Base-by-base conservation (phyloP, 2,113 vertebrate species). In the Semnornis frantzii region DNA sequence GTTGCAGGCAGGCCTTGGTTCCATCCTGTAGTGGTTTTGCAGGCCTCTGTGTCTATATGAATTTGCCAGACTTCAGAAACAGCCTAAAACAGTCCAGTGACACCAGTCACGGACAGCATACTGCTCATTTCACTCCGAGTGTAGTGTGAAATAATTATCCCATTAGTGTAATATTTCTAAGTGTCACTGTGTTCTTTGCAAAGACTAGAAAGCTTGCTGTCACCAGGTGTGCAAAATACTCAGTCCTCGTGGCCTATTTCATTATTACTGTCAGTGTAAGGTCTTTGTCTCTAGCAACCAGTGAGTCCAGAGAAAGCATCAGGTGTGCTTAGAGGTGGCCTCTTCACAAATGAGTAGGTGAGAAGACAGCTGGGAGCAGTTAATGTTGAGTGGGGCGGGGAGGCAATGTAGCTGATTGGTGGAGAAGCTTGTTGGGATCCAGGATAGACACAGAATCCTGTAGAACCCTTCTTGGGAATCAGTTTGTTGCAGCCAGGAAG, bases 81-180 rank as follows among this genome's bases (percentile, higher is more conserved):
- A 31, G 55, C 27, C 46, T 82, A 50, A 60, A 82, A 14, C 33
- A 78, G 39, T 42, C 44, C 44, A 65, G 2, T 15, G 34, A 34
- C 66, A 30, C 65, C 58, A 54, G 46, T 65, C 57, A 28, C 7
- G 5, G 27, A 12, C 5, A 4, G 86, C 25, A 39, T 19, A 57
- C 33, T 76, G 59, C 60, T 91, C 63, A 72, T 84, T 92, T 88
- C 93, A 81, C 17, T 50, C 8, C 46, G 74, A 69, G 52, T 55
- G 39, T 62, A 66, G 73, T 81, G 48, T 93, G 70, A 90, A 82
- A 81, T 70, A 76, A 5, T 20, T 86, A 25, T 89, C 63, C 87
- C 34, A 30, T 78, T 71, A 57, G 65, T 74, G 89, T 70, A 83
- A 58, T 83, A 68, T 79, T 87, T 94, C 79, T 55, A 64, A 89